phyloP scores from a whole-genome alignment of 2,113 vertebrate species.

The Xerus inauris region DNA sequence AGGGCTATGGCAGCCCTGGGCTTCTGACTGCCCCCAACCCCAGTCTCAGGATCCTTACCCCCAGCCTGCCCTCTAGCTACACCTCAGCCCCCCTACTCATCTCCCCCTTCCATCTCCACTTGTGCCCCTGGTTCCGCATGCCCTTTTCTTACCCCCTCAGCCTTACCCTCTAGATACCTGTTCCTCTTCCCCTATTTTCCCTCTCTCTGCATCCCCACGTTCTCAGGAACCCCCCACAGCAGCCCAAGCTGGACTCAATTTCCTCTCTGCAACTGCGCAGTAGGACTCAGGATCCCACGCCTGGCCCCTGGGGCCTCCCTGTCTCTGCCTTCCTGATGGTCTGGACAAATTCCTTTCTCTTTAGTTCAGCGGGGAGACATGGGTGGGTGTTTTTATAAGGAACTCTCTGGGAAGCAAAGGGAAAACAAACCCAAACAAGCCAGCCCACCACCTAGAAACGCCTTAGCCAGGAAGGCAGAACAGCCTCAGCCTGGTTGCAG shows the following conservation, averaged over 20 bases:
- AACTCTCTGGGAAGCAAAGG: constrained; percentile 65
- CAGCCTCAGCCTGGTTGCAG: neutral
- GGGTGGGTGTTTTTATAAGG: constrained; percentile 74
- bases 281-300: neutral
- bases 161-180: neutral
- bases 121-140: too few species aligned
- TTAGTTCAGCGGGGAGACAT: constrained; percentile 62
- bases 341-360: constrained; percentile 74
- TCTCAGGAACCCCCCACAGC: neutral
- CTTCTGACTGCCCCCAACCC: neutral
- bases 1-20: neutral
- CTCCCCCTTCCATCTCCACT: neutral
- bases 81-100: neutral
- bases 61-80: neutral
- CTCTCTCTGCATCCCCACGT: neutral
- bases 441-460: constrained; percentile 59
- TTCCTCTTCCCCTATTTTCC: too few species aligned
- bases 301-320: neutral
- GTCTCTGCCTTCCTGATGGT: neutral
- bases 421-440: constrained; percentile 77
- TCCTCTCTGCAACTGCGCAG: neutral
- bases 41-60: neutral
- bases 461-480: neutral
- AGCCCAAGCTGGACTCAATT: neutral
- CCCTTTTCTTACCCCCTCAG: neutral